Conservation (phyloP, 2,888 invertebrate species). For the Elmis aenea region DNA sequence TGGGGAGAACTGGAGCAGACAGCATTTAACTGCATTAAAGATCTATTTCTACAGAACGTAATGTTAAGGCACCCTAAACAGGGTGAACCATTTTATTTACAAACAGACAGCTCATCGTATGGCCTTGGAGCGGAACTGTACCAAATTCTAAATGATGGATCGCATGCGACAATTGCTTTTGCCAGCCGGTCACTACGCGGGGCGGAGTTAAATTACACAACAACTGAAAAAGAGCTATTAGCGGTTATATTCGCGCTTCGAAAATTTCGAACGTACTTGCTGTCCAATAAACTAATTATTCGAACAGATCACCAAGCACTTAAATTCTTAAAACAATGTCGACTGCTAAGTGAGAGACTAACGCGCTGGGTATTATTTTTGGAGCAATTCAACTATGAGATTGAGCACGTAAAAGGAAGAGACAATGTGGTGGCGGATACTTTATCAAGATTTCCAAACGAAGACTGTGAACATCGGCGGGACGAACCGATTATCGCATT, state of each 20-base stretch:
- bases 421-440: constrained; percentile 27
- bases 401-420: constrained; percentile 23
- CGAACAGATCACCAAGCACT: constrained; percentile 28
- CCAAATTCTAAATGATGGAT: constrained; percentile 2
- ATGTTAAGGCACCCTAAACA: constrained; percentile 7
- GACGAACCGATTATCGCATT: constrained; percentile 1
- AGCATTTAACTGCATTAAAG: constrained; percentile 8
- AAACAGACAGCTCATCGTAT: constrained; percentile 12
- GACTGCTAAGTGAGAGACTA: constrained; percentile 19
- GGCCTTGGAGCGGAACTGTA: constrained; percentile 12
- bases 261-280: neutral
- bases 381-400: constrained; percentile 20
- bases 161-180: constrained; percentile 7
- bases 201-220: constrained; percentile 11
- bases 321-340: too few species aligned
- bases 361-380: constrained; percentile 23
- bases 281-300: constrained; percentile 13
- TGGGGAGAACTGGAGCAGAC: constrained; percentile 10
- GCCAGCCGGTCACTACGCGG: constrained; percentile 3
- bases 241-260: constrained; percentile 23
- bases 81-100: constrained; percentile 4
- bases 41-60: constrained; percentile 9
- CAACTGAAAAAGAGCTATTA: constrained; percentile 27
- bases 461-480: neutral
- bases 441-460: constrained; percentile 26